These are phyloP conservation scores for Rana temporaria DNA, from an alignment of 2,113 vertebrate genomes.

Conservation along the genomic window DNA sequence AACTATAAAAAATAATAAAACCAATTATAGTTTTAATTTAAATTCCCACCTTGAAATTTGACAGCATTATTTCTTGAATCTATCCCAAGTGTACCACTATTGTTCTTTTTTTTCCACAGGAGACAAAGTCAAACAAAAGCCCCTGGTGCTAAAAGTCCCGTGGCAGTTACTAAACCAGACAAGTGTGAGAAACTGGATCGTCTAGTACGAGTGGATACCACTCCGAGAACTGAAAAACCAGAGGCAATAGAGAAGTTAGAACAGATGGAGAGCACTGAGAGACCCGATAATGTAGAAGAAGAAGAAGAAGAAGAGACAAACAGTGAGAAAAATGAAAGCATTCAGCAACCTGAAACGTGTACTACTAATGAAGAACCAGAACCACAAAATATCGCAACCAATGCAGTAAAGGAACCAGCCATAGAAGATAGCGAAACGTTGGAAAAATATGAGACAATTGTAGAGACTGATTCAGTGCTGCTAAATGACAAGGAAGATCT, in stretches of 20 bases:
- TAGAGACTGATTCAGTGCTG: not conserved
- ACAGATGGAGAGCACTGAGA: slow-evolving; percentile 11
- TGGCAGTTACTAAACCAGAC: slow-evolving; percentile 28
- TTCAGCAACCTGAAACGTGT: not conserved
- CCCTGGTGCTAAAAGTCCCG: slow-evolving; percentile 53
- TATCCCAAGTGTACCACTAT: too few relatives aligned
- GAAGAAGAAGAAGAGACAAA: slow-evolving; percentile 50
- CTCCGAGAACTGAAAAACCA: slow-evolving; percentile 54
- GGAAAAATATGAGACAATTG: slow-evolving; percentile 13
- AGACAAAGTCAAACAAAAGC: slow-evolving; percentile 72
- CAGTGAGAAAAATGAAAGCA: slow-evolving; percentile 53
- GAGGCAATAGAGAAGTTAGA: slow-evolving; percentile 13
- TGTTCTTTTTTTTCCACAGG: slow-evolving; percentile 48
- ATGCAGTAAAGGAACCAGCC: not conserved
- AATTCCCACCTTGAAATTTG: too few relatives aligned
- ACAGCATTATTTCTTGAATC: too few relatives aligned
- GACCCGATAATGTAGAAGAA: slow-evolving; percentile 50
- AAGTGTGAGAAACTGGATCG: slow-evolving; percentile 57
- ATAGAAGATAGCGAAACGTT: slow-evolving; percentile 12
- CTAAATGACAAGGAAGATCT: slow-evolving; percentile 9
- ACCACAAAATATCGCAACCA: not conserved
- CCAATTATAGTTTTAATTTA: too few relatives aligned
- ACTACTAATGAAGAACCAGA: slow-evolving; percentile 20
- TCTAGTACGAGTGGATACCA: slow-evolving; percentile 31
- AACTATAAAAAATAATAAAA: too few relatives aligned